Base-by-base conservation (phyloP, 2,888 invertebrate genomes). In the Autographa gamma region DNA sequence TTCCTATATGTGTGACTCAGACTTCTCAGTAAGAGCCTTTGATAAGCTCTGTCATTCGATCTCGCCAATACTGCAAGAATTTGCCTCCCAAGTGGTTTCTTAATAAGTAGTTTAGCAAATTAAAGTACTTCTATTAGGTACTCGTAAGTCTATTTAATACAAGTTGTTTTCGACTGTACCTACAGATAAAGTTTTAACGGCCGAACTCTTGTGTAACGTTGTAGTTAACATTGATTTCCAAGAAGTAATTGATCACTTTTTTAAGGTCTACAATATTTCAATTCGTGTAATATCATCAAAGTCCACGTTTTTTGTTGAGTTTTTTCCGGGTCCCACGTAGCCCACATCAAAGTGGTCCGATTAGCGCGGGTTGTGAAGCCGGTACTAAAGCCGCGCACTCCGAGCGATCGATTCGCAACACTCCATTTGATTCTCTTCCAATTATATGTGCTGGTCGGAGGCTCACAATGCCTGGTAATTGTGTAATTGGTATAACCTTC, bases 401-500 rank as follows among this genome's bases (percentile, higher is more conserved):
- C 61, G 69, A 77, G 64, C 66, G 61, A 68, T 63, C 66, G 73
- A 83, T 83, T 83, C 73, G 85, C 76, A 73, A 81, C 81, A 83
- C 76, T 61, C 79, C 71, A 79, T 83, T 83, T 75, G 66, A 61
- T 63, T 60, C 60, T 61, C 74, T 69, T 68, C 72, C 85, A 83
- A 85, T 85, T 85, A 85, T 63, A 60, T 62, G 16, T 38, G 71
- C 73, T 63, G 72, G 62, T 64, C 65, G 60, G 54, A 66, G 63
- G 31, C 31, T 41, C 67, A 66, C 76, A 68, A 61, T 69, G 63
- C 13, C 58, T 32, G 32, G 69, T 76, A 81, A 77, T 83, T 63
- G 73, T 72, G 74, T 83, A 83, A 85, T 81, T 76, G 85, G 66
- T 75, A 68, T 74, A 72, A 77, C 84, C 83, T 83, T 68, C 73